phyloP scores from a whole-genome alignment of 2,113 vertebrate genomes.

The Suricata suricatta region DNA sequence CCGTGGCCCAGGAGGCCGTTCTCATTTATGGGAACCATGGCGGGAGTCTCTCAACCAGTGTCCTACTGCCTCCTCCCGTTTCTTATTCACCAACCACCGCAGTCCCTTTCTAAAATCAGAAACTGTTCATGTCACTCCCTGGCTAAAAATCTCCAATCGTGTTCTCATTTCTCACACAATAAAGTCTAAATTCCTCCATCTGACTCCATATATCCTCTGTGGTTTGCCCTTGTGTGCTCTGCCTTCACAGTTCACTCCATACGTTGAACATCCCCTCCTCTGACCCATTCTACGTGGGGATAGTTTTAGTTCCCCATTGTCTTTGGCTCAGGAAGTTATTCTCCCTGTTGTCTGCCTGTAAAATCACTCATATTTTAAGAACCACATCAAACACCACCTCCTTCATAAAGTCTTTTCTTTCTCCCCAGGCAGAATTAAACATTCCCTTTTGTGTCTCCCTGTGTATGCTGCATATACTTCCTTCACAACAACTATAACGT shows the following conservation, averaged over 20 bases:
- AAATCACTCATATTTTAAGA: slow-evolving; percentile 51
- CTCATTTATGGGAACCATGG: neutral
- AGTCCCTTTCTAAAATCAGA: neutral
- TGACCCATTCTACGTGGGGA: neutral
- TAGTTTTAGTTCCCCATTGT: neutral
- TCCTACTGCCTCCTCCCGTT: neutral
- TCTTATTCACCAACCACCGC: neutral
- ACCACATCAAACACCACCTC: neutral
- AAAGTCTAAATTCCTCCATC: neutral
- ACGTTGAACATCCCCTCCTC: neutral
- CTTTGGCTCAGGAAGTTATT: neutral
- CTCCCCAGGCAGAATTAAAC: slow-evolving; percentile 40
- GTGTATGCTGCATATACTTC: neutral
- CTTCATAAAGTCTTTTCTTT: slow-evolving; percentile 27
- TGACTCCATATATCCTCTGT: neutral
- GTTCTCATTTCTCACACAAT: neutral
- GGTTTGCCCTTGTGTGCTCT: neutral
- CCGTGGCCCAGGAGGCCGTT: neutral
- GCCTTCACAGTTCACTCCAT: neutral
- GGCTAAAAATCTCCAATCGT: neutral
- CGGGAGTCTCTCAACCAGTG: neutral
- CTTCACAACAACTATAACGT: neutral
- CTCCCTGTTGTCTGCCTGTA: neutral
- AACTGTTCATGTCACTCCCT: neutral
- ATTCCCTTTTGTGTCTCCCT: neutral